Conservation (phyloP, 2,797 vertebrate species). For the Crocodylus rhombifer region DNA sequence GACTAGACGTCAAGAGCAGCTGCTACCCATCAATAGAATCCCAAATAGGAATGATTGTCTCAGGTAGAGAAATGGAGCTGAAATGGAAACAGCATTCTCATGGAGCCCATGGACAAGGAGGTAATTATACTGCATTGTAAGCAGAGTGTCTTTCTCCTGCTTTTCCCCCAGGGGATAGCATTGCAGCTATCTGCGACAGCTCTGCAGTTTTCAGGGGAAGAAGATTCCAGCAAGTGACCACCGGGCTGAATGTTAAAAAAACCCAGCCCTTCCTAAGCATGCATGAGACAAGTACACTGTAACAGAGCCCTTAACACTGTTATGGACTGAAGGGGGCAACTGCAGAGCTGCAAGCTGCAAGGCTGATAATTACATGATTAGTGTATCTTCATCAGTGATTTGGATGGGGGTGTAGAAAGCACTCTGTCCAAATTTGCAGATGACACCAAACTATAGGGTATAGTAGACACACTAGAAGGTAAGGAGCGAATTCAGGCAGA, state of each 20-base stretch:
- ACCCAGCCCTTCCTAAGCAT: neutral
- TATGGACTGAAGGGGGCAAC: too few relatives aligned
- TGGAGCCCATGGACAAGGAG: neutral
- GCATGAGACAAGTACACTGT: neutral
- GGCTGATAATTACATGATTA: too few relatives aligned
- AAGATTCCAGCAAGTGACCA: neutral
- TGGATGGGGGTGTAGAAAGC: too few relatives aligned
- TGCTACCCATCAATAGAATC: neutral
- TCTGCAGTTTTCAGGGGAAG: neutral
- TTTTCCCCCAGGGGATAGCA: neutral
- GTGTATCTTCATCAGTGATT: too few relatives aligned
- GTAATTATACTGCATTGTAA: too few relatives aligned
- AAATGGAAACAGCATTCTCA: neutral
- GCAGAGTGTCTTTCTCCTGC: neutral
- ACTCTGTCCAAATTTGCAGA: too few relatives aligned
- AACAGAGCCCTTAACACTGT: too few relatives aligned
- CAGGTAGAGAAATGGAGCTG: neutral
- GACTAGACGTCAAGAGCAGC: neutral
- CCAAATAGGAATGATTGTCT: neutral
- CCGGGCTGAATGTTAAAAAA: neutral
- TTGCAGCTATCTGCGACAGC: neutral
- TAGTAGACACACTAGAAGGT: too few relatives aligned
- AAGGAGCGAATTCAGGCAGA: too few relatives aligned
- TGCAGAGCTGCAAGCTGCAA: too few relatives aligned
- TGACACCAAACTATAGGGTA: too few relatives aligned